Evolutionary conservation across 2,113 vertebrate genomes (phyloP).

Genomic region (Pyxicephalus adspersus): DNA sequence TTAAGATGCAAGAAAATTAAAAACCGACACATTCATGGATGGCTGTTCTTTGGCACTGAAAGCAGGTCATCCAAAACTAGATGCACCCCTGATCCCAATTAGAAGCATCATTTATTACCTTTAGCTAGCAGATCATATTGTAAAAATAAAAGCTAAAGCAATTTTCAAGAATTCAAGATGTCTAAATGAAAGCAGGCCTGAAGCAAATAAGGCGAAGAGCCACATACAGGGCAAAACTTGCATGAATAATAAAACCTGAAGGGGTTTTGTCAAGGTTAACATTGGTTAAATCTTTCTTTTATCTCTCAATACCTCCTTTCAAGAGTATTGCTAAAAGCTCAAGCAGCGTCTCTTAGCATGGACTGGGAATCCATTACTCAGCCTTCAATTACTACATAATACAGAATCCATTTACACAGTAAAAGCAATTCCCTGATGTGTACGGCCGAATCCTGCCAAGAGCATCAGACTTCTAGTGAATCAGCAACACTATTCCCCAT

Average conservation of each 20-base stretch:
- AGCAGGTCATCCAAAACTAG: too few relatives aligned
- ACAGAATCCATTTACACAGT: conserved; percentile 18
- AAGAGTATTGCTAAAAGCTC: not conserved
- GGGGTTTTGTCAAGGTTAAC: conserved; percentile 21
- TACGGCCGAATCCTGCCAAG: conserved; percentile 23
- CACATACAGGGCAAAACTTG: too few relatives aligned
- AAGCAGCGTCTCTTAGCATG: not conserved
- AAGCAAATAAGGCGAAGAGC: too few relatives aligned
- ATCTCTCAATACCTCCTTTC: not conserved
- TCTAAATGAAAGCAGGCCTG: too few relatives aligned
- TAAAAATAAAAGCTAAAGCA: too few relatives aligned
- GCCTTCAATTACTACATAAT: conserved; percentile 3
- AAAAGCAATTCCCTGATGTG: conserved; percentile 22
- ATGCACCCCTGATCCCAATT: too few relatives aligned
- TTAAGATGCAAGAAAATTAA: too few relatives aligned
- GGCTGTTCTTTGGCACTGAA: too few relatives aligned
- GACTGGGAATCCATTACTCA: conserved; percentile 27
- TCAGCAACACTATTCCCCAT: not conserved
- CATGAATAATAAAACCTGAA: not conserved
- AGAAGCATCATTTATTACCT: too few relatives aligned
- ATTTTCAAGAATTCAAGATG: too few relatives aligned
- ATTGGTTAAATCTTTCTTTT: conserved; percentile 10
- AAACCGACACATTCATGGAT: too few relatives aligned
- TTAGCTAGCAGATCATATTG: too few relatives aligned
- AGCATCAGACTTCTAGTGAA: not conserved